Percentiles rank a stretch among this genome's conserved stretches.
Conservation (phyloP, 2,113 vertebrate genomes). For the Crotalus helleri region DNA sequence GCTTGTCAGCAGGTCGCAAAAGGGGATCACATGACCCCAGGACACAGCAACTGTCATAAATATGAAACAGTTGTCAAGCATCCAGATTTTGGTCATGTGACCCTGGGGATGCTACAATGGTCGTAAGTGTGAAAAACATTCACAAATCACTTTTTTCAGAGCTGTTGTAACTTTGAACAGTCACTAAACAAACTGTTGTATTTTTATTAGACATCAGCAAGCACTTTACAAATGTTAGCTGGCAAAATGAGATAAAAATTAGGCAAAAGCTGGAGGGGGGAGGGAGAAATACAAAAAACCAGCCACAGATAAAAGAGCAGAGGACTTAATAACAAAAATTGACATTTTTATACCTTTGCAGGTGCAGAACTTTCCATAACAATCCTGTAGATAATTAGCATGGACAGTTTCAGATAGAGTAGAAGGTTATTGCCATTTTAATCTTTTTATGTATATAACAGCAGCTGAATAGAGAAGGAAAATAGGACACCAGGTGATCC, state of each 20-base stretch:
- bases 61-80: neutral
- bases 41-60: neutral
- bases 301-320: neutral
- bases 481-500: neutral
- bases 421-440: neutral
- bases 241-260: neutral
- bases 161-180: neutral
- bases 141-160: neutral
- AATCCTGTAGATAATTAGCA: neutral
- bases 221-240: neutral
- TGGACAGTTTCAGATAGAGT: neutral
- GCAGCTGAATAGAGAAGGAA: neutral
- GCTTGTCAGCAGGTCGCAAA: neutral
- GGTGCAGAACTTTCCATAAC: neutral
- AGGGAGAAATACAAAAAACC: neutral
- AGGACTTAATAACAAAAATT: neutral
- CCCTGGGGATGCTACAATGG: neutral
- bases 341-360: neutral
- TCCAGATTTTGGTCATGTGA: neutral
- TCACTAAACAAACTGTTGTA: neutral
- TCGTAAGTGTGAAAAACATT: neutral
- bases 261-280: neutral
- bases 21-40: neutral
- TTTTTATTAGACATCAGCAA: neutral
- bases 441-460: neutral